Base-by-base conservation (phyloP, 2,113 vertebrate species). In the Stigmatopora argus region DNA sequence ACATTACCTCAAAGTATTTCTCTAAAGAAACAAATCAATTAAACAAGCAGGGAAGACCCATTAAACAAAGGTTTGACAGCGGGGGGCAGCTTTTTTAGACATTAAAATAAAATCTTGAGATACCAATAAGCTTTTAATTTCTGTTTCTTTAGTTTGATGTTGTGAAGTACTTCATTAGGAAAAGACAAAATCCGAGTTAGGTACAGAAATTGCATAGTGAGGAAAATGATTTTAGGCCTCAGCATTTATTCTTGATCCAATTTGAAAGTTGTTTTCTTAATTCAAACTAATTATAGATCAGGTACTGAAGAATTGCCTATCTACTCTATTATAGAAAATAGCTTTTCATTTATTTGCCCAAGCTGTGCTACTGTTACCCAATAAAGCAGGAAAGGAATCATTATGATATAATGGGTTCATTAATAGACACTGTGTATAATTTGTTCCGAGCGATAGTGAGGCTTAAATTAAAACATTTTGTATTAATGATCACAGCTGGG, bases 341-440 rank as follows among this genome's bases (percentile, higher is more conserved):
- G 52, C 84, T 89, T 78, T 83, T 82, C 86, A 86, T 75, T 79
- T 82, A 89, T 89, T 90, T 87, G 69, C 73, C 78, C 52, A 86
- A 85, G 70, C 70, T 59, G 70, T 81, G 79, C 73, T 86, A 83
- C 80, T 83, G 83, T 84, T 88, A 82, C 71, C 85, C 75, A 83
- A 89, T 86, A 85, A 85, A 80, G 71, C 26, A 31, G 26, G 26
- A 31, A 31, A 77, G 60, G 38, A 66, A 66, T 75, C 83, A 80
- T 82, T 73, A 83, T 85, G 82, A 89, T 89, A 82, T 80, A 90
- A 66, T 69, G 78, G 56, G 62, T 45, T 85, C 77, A 89, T 85
- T 81, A 83, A 79, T 80, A 83, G 70, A 87, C 69, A 75, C 52
- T 71, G 56, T 72, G 62, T 46, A 57, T 60, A 73, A 35, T 18